phyloP scores from a whole-genome alignment of 2,888 invertebrate species.

The Pogonocherus hispidulus region DNA sequence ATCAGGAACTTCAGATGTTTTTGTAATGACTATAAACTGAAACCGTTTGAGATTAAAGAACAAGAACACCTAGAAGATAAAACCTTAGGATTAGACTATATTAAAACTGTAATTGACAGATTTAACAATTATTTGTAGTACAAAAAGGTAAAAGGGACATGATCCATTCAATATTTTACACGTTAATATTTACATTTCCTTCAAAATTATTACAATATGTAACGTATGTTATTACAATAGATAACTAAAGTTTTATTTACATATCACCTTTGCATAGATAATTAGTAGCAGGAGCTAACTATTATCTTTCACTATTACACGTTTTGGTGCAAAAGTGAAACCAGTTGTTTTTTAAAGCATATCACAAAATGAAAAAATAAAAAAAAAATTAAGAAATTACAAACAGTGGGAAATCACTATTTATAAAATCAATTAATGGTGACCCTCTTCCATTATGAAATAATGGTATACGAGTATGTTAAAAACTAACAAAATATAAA shows the following conservation, averaged over 20 bases:
- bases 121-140: constrained; percentile 29
- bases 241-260: constrained; percentile 32
- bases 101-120: constrained; percentile 29
- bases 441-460: too few species aligned
- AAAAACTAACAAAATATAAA: too few species aligned
- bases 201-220: constrained; percentile 1
- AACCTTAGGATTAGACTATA: constrained; percentile 3
- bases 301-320: constrained; percentile 6
- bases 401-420: too few species aligned
- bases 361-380: neutral
- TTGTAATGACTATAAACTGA: neutral
- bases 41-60: neutral
- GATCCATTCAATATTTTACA: neutral
- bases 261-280: constrained; percentile 38
- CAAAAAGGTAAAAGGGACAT: constrained; percentile 18
- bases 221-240: too few species aligned
- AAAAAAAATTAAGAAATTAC: too few species aligned
- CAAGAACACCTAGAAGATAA: constrained; percentile 24
- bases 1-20: too few species aligned
- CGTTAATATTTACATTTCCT: constrained; percentile 7
- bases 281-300: constrained; percentile 28
- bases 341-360: neutral
- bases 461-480: too few species aligned
- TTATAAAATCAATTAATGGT: too few species aligned
- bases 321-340: neutral